These are phyloP conservation scores for Taenioides sp. DNA, from an alignment of 2,797 vertebrate genomes.

Conservation along the genomic window DNA sequence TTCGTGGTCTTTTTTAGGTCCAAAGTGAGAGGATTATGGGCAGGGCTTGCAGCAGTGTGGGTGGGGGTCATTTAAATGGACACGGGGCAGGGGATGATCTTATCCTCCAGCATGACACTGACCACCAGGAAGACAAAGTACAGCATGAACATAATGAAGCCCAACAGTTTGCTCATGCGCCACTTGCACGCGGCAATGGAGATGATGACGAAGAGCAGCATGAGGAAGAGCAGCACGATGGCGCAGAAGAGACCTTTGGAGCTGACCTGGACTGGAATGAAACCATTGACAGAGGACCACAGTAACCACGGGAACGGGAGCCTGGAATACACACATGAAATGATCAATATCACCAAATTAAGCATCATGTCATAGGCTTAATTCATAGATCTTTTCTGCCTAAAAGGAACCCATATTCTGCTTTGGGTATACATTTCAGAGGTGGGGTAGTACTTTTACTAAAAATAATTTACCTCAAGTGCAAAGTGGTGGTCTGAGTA, in stretches of 20 bases:
- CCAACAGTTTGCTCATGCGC: constrained; percentile 97
- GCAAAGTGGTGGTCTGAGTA: too few species aligned
- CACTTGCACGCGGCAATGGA: constrained; percentile 97
- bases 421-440: background rate
- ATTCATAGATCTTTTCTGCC: background rate
- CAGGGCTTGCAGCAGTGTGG: background rate
- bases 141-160: constrained; percentile 94
- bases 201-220: constrained; percentile 97
- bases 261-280: constrained; percentile 87
- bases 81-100: constrained; percentile 88
- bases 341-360: background rate
- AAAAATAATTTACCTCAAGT: too few species aligned
- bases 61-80: constrained; percentile 78
- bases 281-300: constrained; percentile 74
- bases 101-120: constrained; percentile 96
- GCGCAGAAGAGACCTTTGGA: constrained; percentile 98
- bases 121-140: constrained; percentile 95
- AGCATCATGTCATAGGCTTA: background rate
- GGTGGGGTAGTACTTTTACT: too few species aligned
- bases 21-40: constrained; percentile 34
- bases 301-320: constrained; percentile 96
- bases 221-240: constrained; percentile 98
- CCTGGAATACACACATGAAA: constrained; percentile 67
- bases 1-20: constrained; percentile 32
- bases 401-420: background rate